Base-by-base conservation (phyloP, 2,113 vertebrate species). In the Chrysemys picta region DNA sequence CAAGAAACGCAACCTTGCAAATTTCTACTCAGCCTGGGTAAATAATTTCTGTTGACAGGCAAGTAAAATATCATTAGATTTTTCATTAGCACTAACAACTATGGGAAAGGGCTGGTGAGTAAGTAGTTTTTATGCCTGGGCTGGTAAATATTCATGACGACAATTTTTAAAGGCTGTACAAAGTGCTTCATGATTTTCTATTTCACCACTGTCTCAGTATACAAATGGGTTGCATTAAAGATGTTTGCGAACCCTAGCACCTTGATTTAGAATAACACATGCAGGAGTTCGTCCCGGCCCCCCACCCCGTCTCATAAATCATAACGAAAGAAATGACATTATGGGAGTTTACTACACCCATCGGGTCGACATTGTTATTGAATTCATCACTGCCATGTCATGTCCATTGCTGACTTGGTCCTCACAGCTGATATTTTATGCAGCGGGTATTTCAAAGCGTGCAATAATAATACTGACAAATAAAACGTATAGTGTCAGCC, bases 21-120 rank as follows among this genome's bases (percentile, higher is more conserved):
- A 83, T 93, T 27, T 72, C 95, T 83, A 85, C 93, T 94, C 95
- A 14, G 29, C 83, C 10, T 0, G 62, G 89, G 91, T 91, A 94
- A 90, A 95, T 95, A 93, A 88, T 85, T 57, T 3, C 3, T 38
- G 45, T 14, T 95, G 95, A 93, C 97, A 92, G 92, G 95, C 97
- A 81, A 12, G 88, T 93, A 87, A 88, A 91, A 4, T n/a, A 72
- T 75, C 42, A 94, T 94, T 25, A 87, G 89, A 2, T 2, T 13
- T 90, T 85, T 53, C 0, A 1, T 88, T 80, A 9, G 42, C 81
- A n/a, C 45, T 93, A 49, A 11, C 91, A 95, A 0, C 87, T 82
- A 56, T 9, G 75, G 24, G 12, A 50, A 89, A 72, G 5, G 7
- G 57, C 86, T 5, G 24, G 87, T 52, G 89, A 75, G 92, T 89